Conservation (phyloP, 2,797 vertebrate species). For the Calcarius lapponicus region DNA sequence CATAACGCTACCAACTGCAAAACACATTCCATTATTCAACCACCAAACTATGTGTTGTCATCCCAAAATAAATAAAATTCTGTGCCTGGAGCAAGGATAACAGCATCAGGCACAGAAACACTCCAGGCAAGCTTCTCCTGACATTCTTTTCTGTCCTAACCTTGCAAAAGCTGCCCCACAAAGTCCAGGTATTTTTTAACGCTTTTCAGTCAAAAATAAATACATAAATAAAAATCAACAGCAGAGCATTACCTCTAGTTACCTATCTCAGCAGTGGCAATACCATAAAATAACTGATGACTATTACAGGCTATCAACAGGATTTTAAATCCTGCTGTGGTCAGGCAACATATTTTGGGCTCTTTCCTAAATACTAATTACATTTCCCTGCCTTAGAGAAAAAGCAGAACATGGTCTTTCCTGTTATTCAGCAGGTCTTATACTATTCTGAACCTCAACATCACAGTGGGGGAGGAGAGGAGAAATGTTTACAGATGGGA, state of each 20-base stretch:
- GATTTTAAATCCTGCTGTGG: conserved; percentile 2
- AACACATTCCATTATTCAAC: background rate
- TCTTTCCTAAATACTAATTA: conserved; percentile 29
- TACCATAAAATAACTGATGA: background rate
- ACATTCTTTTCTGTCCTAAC: background rate
- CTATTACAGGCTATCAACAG: background rate
- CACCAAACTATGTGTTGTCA: background rate
- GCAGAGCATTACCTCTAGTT: background rate
- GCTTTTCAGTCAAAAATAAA: background rate
- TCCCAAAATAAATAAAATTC: background rate
- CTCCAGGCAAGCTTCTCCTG: background rate
- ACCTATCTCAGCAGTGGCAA: background rate
- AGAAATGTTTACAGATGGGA: background rate
- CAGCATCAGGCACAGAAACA: background rate
- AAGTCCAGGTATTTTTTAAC: background rate
- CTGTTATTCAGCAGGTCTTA: conserved; percentile 39
- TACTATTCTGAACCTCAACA: conserved; percentile 9
- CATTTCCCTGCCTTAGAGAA: background rate
- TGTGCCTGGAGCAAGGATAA: background rate
- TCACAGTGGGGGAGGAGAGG: rapidly evolving
- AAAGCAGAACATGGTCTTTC: background rate
- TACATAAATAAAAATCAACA: background rate
- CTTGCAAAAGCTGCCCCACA: background rate
- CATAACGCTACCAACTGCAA: background rate
- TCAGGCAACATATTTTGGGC: conserved; percentile 7